These are phyloP conservation scores for Theropithecus gelada DNA, from an alignment of 2,113 vertebrate species.

Conservation along the genomic window DNA sequence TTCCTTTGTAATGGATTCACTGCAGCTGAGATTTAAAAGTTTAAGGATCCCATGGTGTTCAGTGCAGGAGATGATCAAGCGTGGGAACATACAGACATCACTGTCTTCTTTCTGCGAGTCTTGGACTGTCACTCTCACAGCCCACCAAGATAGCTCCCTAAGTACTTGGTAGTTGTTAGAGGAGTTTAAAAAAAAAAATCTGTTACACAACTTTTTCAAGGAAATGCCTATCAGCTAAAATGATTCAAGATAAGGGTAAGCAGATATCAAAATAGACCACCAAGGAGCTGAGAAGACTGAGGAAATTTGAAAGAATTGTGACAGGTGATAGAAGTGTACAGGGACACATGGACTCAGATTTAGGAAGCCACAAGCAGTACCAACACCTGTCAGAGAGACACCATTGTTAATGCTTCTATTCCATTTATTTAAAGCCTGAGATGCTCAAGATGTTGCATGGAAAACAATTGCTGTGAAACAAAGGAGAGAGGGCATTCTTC, in stretches of 20 bases:
- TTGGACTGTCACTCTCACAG: conserved; percentile 62
- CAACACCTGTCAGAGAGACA: background rate
- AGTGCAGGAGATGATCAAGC: background rate
- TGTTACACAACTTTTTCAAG: conserved; percentile 70
- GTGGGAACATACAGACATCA: background rate
- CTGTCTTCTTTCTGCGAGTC: background rate
- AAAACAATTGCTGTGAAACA: background rate
- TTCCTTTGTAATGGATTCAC: background rate
- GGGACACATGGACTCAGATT: background rate
- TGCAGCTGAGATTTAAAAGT: background rate
- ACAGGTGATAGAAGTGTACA: conserved; percentile 52
- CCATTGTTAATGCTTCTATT: background rate
- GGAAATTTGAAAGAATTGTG: conserved; percentile 42
- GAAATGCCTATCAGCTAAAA: conserved; percentile 81
- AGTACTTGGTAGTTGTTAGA: conserved; percentile 73
- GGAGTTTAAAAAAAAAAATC: conserved; percentile 53
- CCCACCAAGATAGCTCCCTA: conserved; percentile 78
- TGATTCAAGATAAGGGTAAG: conserved; percentile 82
- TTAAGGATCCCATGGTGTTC: background rate
- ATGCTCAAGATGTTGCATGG: background rate
- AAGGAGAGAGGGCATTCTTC: background rate
- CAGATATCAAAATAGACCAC: conserved; percentile 83
- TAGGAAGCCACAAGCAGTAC: background rate
- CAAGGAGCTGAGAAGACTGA: conserved; percentile 70
- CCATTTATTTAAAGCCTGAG: background rate